These are phyloP conservation scores for Diadromus collaris DNA, from an alignment of 2,888 invertebrate genomes.

Conservation along the genomic window DNA sequence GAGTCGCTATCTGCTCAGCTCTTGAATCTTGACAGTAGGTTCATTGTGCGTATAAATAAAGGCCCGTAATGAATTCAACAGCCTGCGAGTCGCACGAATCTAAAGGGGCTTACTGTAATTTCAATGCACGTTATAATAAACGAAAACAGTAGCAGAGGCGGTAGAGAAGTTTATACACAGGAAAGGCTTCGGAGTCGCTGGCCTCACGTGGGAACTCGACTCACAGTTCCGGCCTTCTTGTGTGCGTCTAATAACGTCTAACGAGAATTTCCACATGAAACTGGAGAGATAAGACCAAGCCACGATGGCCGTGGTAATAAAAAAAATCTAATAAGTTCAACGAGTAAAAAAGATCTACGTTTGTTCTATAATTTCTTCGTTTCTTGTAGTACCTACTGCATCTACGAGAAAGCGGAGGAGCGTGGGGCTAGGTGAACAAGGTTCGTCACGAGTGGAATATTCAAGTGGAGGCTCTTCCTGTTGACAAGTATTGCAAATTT, in stretches of 20 bases:
- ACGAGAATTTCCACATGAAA: conserved; percentile 39
- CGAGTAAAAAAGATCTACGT: background rate
- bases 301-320: background rate
- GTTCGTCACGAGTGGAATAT: background rate
- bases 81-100: conserved; percentile 23
- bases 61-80: conserved; percentile 22
- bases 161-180: conserved; percentile 10
- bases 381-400: background rate
- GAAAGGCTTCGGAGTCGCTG: conserved; percentile 10
- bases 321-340: conserved; percentile 2
- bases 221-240: conserved; percentile 48
- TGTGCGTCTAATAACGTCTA: conserved; percentile 19
- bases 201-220: conserved; percentile 53
- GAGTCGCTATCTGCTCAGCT: background rate
- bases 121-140: conserved; percentile 15
- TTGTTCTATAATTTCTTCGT: conserved; percentile 4
- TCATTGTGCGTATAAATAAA: conserved; percentile 23
- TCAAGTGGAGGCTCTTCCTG: too few species aligned
- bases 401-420: background rate
- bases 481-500: too few species aligned
- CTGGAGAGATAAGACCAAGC: background rate
- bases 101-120: conserved; percentile 3
- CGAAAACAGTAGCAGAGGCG: background rate
- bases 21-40: conserved; percentile 3
- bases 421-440: background rate